These are phyloP conservation scores for Ploceus nigricollis DNA, from an alignment of 2,113 vertebrate species.

Conservation along the genomic window DNA sequence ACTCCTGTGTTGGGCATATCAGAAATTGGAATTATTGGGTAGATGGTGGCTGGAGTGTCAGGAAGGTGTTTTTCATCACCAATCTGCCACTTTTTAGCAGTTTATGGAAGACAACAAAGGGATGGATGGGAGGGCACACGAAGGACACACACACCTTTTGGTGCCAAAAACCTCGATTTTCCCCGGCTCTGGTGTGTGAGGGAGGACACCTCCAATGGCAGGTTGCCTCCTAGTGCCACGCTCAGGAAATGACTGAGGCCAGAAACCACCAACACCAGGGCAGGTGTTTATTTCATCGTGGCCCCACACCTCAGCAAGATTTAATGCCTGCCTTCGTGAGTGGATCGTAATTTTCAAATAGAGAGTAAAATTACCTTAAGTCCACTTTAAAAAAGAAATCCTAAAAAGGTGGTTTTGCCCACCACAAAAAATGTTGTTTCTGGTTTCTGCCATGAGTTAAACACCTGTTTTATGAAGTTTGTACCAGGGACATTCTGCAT, in stretches of 20 bases:
- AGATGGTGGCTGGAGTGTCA: fast-evolving
- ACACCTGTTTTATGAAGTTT: background rate
- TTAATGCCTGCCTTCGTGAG: background rate
- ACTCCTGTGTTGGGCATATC: fast-evolving
- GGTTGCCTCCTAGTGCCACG: constrained; percentile 48
- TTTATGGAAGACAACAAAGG: fast-evolving
- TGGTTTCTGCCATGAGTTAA: background rate
- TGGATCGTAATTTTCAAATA: background rate
- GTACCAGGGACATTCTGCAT: background rate
- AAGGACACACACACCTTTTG: background rate
- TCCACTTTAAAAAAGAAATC: fast-evolving
- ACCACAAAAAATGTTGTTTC: background rate
- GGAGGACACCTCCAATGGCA: background rate
- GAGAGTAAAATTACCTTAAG: background rate
- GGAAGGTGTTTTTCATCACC: background rate
- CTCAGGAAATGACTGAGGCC: background rate
- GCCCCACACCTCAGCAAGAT: fast-evolving
- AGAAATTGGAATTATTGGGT: background rate
- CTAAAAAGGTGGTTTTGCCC: background rate
- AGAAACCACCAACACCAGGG: background rate
- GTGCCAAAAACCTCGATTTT: background rate
- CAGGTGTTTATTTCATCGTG: fast-evolving
- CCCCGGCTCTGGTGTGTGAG: background rate
- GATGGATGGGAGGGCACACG: background rate
- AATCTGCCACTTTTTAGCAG: fast-evolving